Percentiles rank a stretch among this genome's conserved stretches.
Evolutionary conservation across 2,797 vertebrate species (phyloP).

Genomic region (Ctenosaura bakeri): DNA sequence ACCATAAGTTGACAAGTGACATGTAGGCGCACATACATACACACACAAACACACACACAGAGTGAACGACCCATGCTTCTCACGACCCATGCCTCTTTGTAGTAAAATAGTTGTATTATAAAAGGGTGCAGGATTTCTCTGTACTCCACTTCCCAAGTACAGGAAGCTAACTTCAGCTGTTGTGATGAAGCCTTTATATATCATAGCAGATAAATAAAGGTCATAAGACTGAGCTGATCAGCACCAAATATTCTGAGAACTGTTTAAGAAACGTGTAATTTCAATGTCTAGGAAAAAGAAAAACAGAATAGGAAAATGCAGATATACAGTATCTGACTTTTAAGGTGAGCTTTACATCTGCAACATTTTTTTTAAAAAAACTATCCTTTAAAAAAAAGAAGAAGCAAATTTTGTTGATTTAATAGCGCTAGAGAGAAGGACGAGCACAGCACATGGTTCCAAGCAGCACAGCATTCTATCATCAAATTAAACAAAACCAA

Average conservation of each 20-base stretch:
- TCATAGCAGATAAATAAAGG: not conserved
- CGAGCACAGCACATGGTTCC: constrained; percentile 53
- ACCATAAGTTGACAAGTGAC: too few species aligned
- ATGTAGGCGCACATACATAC: not conserved
- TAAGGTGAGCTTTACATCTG: not conserved
- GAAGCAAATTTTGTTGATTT: constrained; percentile 13
- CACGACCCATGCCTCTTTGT: not conserved
- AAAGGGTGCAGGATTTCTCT: not conserved
- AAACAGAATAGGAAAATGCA: not conserved
- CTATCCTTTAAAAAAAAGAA: constrained; percentile 32
- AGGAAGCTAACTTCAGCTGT: not conserved
- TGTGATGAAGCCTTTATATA: not conserved
- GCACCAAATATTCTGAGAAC: not conserved
- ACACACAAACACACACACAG: too few species aligned
- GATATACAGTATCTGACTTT: not conserved
- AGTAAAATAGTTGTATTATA: not conserved
- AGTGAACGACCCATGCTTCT: not conserved
- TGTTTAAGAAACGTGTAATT: constrained; percentile 7
- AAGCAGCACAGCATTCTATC: constrained; percentile 65
- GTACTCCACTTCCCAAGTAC: not conserved
- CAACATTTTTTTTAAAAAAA: not conserved
- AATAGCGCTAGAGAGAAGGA: constrained; percentile 57
- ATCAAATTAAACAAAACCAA: constrained; percentile 78
- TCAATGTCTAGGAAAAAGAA: not conserved
- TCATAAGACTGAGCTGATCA: not conserved